Base-by-base conservation (phyloP, 2,888 invertebrate species). In the Microctonus aethiopoides region DNA sequence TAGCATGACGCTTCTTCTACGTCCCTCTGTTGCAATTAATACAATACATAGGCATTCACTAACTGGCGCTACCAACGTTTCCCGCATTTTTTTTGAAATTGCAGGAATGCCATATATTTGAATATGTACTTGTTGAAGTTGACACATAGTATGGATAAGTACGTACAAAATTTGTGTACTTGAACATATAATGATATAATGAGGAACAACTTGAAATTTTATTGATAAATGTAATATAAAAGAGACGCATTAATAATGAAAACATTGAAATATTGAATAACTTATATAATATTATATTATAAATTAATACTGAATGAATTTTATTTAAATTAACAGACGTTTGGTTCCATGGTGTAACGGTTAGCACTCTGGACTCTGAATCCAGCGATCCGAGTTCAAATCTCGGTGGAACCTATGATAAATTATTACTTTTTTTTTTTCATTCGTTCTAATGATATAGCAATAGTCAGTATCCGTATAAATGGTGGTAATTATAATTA, bases 301-400 rank as follows among this genome's bases (percentile, higher is more conserved):
- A 29, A 26, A 57, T 26, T 57, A 57, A 29, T 11, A 22, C 61
- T 20, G 61, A n/a, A 11, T 26, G 29, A 29, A 29, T 5, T 5
- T 5, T 29, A 29, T 29, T 5, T 5, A 36, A 59, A 16, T 7
- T 11, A 0, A 4, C n/a, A n/a, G n/a, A 13, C 16, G 26, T 54
- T 13, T 16, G 91, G 91, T 91, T 88, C 91, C 91, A 91, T 91
- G 91, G 91, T 91, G 91, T 92, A 92, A 91, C 89, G 91, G 91
- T 92, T 90, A 92, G 91, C 91, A 92, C 91, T 92, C 91, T 91
- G 91, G 91, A 92, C 91, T 92, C 89, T 92, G 91, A 92, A 92
- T 92, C 91, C 91, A 91, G 91, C 91, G 91, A 92, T 91, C 91
- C 91, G 91, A 91, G 92, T 92, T 92, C 91, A 91, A 92, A 90